Evolutionary conservation across 2,113 vertebrate genomes (phyloP).

Genomic region (Rhynchopsitta pachyrhyncha): DNA sequence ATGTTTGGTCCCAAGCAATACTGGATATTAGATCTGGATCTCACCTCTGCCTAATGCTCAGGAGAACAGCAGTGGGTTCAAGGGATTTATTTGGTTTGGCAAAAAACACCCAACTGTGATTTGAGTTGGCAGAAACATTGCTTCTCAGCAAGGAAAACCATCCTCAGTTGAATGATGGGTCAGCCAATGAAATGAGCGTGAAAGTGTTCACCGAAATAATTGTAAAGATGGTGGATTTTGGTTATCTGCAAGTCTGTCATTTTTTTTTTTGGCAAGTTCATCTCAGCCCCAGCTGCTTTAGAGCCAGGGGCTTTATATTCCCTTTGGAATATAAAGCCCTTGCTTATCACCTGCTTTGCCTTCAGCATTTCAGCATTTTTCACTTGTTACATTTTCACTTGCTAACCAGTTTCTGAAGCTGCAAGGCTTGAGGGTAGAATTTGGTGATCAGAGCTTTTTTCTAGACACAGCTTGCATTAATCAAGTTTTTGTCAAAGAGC

Average conservation of each 20-base stretch:
- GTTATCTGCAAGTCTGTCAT: background rate
- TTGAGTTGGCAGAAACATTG: background rate
- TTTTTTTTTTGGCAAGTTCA: background rate
- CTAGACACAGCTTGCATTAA: background rate
- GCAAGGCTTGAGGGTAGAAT: background rate
- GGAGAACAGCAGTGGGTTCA: background rate
- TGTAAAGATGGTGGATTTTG: constrained; percentile 4
- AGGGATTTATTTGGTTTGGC: background rate
- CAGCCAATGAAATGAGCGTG: background rate
- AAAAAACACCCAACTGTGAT: background rate
- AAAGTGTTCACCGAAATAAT: background rate
- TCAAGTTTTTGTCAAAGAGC: constrained; percentile 11
- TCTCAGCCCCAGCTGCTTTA: background rate
- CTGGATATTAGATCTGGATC: background rate
- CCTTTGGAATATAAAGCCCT: background rate
- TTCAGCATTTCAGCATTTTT: background rate
- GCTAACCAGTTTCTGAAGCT: background rate
- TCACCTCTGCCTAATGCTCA: background rate
- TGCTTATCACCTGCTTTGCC: constrained; percentile 3
- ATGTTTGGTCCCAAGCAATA: background rate
- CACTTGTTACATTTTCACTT: background rate
- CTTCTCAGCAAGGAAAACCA: background rate
- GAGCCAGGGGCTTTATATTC: no score
- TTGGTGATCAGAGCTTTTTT: background rate
- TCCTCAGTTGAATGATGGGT: background rate